phyloP scores from a whole-genome alignment of 2,888 invertebrate genomes.

The Bursaphelenchus okinawaensis region DNA sequence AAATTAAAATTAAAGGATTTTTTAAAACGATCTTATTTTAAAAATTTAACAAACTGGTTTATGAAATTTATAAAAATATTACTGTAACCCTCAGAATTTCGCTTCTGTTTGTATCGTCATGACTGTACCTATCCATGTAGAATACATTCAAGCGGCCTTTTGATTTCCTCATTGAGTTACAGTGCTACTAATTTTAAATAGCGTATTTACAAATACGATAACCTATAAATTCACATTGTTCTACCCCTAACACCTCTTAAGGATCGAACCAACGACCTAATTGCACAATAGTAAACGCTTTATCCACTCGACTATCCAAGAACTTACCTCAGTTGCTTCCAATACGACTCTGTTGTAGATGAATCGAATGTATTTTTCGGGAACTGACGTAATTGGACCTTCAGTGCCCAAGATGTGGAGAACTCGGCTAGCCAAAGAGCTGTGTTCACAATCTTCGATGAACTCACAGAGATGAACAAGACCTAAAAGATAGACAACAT shows the following conservation, averaged over 20 bases:
- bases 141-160: constrained; percentile 21
- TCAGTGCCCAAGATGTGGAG: constrained; percentile 91
- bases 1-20: constrained; percentile 5
- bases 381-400: constrained; percentile 88
- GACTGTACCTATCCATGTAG: neutral
- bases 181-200: no score
- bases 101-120: constrained; percentile 16
- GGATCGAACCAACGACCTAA: no score
- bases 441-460: constrained; percentile 98
- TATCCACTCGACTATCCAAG: neutral
- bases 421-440: constrained; percentile 88
- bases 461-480: constrained; percentile 96
- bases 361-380: constrained; percentile 70
- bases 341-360: constrained; percentile 78
- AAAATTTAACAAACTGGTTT: no score
- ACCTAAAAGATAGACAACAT: constrained; percentile 58
- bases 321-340: constrained; percentile 84
- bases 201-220: no score
- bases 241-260: no score
- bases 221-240: no score
- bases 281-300: neutral
- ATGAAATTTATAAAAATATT: neutral
- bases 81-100: constrained; percentile 8
- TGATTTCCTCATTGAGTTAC: constrained; percentile 21
- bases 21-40: neutral